Percentiles rank a stretch among this genome's conserved stretches.
These are phyloP conservation scores for Poeciliopsis paucimaculata DNA, from an alignment of 2,797 vertebrate genomes.

Conservation along the genomic window DNA sequence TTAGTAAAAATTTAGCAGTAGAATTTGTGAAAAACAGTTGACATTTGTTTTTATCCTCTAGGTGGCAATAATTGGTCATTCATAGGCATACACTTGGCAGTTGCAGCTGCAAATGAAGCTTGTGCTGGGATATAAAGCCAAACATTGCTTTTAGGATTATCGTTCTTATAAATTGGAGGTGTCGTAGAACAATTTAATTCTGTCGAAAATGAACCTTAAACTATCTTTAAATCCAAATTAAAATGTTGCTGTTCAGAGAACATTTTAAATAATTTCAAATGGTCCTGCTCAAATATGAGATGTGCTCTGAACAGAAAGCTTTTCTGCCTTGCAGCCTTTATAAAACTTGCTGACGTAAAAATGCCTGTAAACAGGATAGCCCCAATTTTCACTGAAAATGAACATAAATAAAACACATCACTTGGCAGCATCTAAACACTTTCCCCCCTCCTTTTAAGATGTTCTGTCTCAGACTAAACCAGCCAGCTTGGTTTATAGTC, in stretches of 20 bases:
- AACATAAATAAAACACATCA: conserved; percentile 5
- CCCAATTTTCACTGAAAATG: background rate
- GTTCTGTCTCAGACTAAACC: background rate
- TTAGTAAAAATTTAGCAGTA: background rate
- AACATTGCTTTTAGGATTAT: background rate
- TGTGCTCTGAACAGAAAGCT: background rate
- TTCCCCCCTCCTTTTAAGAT: background rate
- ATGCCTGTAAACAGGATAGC: background rate
- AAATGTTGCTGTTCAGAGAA: background rate
- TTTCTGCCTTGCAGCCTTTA: background rate
- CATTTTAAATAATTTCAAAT: background rate
- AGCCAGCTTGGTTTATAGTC: background rate
- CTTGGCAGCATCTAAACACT: conserved; percentile 12
- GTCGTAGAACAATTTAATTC: background rate
- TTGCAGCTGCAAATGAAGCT: background rate
- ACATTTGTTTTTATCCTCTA: conserved; percentile 22
- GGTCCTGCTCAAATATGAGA: background rate
- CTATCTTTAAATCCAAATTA: background rate
- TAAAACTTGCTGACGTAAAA: conserved; percentile 1
- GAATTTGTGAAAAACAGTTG: background rate
- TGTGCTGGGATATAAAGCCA: background rate
- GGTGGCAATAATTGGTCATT: conserved; percentile 22
- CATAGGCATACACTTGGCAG: background rate
- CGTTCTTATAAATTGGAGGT: background rate
- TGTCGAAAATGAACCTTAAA: background rate